Evolutionary conservation across 2,113 vertebrate genomes (phyloP).

Genomic region (Gambusia affinis): DNA sequence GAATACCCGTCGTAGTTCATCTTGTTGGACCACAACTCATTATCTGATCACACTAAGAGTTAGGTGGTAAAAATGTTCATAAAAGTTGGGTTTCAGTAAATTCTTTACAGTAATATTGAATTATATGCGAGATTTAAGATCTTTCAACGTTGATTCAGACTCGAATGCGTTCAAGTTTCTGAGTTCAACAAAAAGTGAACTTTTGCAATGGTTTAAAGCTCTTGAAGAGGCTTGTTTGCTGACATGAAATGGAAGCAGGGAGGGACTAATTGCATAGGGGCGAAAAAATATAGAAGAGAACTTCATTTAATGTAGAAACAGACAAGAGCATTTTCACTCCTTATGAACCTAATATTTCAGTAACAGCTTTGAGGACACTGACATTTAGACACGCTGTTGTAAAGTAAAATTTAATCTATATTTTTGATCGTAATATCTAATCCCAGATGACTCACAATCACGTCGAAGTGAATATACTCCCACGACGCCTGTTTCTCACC

Average conservation of each 20-base stretch:
- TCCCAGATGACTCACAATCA: slow-evolving; percentile 62
- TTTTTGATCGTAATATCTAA: slow-evolving; percentile 57
- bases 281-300: neutral
- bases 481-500: slow-evolving; percentile 22
- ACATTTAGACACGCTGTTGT: slow-evolving; percentile 23
- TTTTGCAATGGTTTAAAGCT: neutral
- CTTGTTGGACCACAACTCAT: neutral
- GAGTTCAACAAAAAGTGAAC: neutral
- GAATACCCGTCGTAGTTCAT: neutral
- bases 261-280: neutral
- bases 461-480: slow-evolving; percentile 38
- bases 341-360: slow-evolving; percentile 1
- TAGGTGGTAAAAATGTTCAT: neutral
- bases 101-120: too few species aligned
- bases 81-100: too few species aligned
- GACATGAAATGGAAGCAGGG: neutral
- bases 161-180: neutral
- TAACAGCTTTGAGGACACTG: slow-evolving; percentile 4
- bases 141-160: neutral
- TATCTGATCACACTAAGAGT: neutral
- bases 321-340: neutral
- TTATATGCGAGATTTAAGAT: neutral
- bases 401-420: slow-evolving; percentile 41
- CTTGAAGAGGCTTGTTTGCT: neutral
- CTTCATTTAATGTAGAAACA: neutral